Conservation (phyloP, 1,140 invertebrate species). For the Cydia amplana region DNA sequence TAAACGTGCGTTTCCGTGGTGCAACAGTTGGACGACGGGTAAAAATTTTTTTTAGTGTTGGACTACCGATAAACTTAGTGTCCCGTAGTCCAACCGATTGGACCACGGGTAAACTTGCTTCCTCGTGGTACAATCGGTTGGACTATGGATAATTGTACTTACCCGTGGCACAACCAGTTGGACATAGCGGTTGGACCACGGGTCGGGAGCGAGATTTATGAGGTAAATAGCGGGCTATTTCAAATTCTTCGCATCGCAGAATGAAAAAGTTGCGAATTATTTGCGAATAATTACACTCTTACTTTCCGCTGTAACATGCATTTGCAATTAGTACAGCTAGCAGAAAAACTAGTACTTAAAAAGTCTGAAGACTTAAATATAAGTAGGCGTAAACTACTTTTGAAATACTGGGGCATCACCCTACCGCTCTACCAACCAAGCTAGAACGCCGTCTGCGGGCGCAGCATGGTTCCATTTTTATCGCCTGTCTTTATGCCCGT, state of each 20-base stretch:
- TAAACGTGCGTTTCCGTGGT: neutral
- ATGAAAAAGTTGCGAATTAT: neutral
- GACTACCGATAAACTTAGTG: neutral
- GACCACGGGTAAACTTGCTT: neutral
- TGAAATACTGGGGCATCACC: too few relatives aligned
- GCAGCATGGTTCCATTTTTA: too few relatives aligned
- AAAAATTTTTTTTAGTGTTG: neutral
- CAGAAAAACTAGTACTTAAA: neutral
- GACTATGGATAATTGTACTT: neutral
- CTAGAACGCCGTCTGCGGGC: too few relatives aligned
- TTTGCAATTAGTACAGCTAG: neutral
- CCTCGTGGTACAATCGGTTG: neutral
- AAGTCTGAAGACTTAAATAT: neutral
- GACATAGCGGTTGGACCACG: too few relatives aligned
- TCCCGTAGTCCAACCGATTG: neutral
- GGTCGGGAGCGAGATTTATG: neutral
- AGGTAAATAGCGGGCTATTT: neutral
- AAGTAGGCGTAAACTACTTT: too few relatives aligned
- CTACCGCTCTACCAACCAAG: too few relatives aligned
- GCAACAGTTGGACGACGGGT: neutral
- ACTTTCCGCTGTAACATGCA: neutral
- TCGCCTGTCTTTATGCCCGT: too few relatives aligned
- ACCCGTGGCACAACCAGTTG: neutral
- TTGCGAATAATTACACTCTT: neutral
- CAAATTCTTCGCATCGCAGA: neutral